Conservation (phyloP, 2,888 invertebrate genomes). For the Cordilura impudica region DNA sequence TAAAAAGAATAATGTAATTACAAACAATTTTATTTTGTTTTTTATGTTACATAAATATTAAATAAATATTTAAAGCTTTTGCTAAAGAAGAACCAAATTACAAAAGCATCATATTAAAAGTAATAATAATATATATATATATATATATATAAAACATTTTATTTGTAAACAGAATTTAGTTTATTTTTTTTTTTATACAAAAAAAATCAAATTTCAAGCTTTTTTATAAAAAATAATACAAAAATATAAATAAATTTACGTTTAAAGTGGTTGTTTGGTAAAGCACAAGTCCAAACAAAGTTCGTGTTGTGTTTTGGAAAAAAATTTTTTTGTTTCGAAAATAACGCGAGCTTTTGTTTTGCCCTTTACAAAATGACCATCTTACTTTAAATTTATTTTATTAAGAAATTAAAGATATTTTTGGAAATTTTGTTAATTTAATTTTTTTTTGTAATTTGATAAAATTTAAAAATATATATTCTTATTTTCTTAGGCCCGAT, state of each 20-base stretch:
- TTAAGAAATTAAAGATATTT: too few relatives aligned
- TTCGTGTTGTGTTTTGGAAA: too few relatives aligned
- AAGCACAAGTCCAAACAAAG: too few relatives aligned
- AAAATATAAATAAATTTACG: not conserved
- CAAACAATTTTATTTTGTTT: constrained; percentile 8
- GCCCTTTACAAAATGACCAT: too few relatives aligned
- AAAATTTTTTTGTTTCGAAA: too few relatives aligned
- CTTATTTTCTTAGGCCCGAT: too few relatives aligned
- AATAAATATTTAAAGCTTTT: not conserved
- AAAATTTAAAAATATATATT: too few relatives aligned
- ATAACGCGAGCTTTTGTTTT: too few relatives aligned
- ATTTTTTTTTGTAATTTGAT: too few relatives aligned
- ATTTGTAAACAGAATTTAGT: constrained; percentile 23
- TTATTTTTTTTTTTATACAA: constrained; percentile 11
- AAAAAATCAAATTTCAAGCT: constrained; percentile 18
- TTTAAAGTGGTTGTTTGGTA: not conserved
- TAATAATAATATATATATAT: not conserved
- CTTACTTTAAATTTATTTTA: too few relatives aligned
- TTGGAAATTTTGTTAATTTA: too few relatives aligned
- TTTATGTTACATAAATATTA: not conserved
- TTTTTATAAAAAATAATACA: constrained; percentile 18
- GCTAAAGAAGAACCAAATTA: not conserved
- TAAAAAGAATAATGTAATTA: constrained; percentile 5
- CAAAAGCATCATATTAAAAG: constrained; percentile 8
- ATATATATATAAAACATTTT: not conserved